These are phyloP conservation scores for Antitype chi DNA, from an alignment of 2,888 invertebrate species.

Conservation along the genomic window DNA sequence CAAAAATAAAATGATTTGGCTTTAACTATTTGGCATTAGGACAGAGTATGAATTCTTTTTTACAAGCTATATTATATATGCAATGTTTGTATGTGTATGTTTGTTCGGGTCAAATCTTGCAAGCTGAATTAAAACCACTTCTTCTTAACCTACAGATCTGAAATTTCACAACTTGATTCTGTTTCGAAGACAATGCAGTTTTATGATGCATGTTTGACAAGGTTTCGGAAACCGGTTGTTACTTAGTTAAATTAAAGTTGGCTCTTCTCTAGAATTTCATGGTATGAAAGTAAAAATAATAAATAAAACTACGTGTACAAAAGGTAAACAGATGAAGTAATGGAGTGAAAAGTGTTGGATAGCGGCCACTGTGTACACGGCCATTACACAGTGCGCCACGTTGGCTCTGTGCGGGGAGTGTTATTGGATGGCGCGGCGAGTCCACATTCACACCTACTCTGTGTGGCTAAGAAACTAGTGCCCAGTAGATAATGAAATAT, in stretches of 20 bases:
- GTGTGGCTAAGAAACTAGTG: not conserved
- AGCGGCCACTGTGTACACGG: conserved; percentile 34
- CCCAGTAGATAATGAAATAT: not conserved
- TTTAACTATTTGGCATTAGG: not conserved
- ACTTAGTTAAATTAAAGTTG: not conserved
- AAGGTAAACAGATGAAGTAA: conserved; percentile 26
- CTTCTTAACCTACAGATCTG: too few species aligned
- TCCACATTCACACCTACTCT: conserved; percentile 23
- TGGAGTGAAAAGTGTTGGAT: conserved; percentile 16
- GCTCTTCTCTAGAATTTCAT: not conserved
- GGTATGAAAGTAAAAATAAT: not conserved
- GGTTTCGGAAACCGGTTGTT: not conserved
- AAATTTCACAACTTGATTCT: too few species aligned
- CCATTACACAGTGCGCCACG: conserved; percentile 24
- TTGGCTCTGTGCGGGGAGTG: not conserved
- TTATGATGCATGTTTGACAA: too few species aligned
- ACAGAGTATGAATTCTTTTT: not conserved
- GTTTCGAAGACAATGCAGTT: too few species aligned
- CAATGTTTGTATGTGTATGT: too few species aligned
- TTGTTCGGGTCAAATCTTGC: too few species aligned
- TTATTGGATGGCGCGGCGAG: conserved; percentile 17
- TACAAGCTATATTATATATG: not conserved
- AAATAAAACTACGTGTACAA: not conserved
- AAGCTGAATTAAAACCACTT: too few species aligned
- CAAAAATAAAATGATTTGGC: not conserved